Conservation (phyloP, 1,140 invertebrate species). For the Reticulitermes speratus region DNA sequence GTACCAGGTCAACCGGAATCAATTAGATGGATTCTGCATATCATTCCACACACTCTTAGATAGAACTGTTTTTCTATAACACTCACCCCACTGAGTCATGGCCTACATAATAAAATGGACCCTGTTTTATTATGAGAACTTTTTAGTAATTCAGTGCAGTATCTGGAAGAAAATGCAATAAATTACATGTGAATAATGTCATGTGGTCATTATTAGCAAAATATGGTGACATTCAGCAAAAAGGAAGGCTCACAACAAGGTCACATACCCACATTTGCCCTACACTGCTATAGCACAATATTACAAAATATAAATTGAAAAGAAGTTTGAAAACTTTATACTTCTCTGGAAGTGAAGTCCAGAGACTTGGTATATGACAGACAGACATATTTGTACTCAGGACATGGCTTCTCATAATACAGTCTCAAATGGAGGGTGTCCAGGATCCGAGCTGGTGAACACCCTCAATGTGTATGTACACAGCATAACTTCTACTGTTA, state of each 20-base stretch:
- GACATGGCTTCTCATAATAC: too few relatives aligned
- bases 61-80: not conserved
- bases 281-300: not conserved
- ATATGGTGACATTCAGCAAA: not conserved
- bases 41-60: not conserved
- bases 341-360: not conserved
- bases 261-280: not conserved
- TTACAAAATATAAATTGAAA: not conserved
- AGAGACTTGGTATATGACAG: too few relatives aligned
- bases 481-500: too few relatives aligned
- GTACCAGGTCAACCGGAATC: not conserved
- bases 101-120: not conserved
- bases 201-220: not conserved
- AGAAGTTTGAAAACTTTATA: not conserved
- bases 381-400: too few relatives aligned
- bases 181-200: not conserved
- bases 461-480: too few relatives aligned
- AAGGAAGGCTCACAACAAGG: not conserved
- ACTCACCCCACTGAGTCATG: not conserved
- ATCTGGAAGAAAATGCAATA: slow-evolving; percentile 16
- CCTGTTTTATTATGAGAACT: slow-evolving; percentile 4
- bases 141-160: not conserved
- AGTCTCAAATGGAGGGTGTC: too few relatives aligned
- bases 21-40: not conserved
- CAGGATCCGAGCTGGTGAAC: too few relatives aligned